Percentiles rank a stretch among this genome's conserved stretches.
These are phyloP conservation scores for Tenthredo livida DNA, from an alignment of 2,888 invertebrate genomes.

Conservation along the genomic window DNA sequence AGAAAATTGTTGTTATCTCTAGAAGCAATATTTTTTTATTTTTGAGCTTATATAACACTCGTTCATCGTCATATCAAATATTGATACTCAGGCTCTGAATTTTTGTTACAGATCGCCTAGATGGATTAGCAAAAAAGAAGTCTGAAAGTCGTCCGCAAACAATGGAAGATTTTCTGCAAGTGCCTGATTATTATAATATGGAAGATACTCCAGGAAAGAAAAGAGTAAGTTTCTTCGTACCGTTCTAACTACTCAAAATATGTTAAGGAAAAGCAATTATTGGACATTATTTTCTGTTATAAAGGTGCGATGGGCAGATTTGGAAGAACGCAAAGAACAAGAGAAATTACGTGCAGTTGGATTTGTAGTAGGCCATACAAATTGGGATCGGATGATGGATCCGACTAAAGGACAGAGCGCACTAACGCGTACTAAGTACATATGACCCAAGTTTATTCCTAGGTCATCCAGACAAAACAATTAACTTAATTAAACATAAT, in stretches of 20 bases:
- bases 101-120: slow-evolving; percentile 91
- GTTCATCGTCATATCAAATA: background rate
- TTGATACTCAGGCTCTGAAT: background rate
- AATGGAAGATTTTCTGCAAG: slow-evolving; percentile 95
- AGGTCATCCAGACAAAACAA: slow-evolving; percentile 59
- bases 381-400: slow-evolving; percentile 97
- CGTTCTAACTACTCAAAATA: slow-evolving; percentile 1
- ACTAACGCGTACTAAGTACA: slow-evolving; percentile 96
- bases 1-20: background rate
- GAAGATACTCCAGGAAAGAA: slow-evolving; percentile 89
- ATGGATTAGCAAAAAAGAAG: slow-evolving; percentile 90
- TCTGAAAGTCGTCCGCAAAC: slow-evolving; percentile 83
- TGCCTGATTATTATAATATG: slow-evolving; percentile 86
- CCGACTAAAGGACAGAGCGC: slow-evolving; percentile 93
- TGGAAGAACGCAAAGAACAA: slow-evolving; percentile 95
- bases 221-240: slow-evolving; percentile 84
- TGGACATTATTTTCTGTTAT: slow-evolving; percentile 47
- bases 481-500: slow-evolving; percentile 38
- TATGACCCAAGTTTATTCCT: slow-evolving; percentile 75
- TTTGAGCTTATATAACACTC: background rate
- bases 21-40: background rate
- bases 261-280: background rate
- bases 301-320: slow-evolving; percentile 98
- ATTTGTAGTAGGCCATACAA: slow-evolving; percentile 97
- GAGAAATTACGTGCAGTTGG: slow-evolving; percentile 96